A percentile compares a stretch with the other conserved stretches of the same genome.
Evolutionary conservation across 2,113 vertebrate species (phyloP).

Genomic region (Thunnus thynnus): DNA sequence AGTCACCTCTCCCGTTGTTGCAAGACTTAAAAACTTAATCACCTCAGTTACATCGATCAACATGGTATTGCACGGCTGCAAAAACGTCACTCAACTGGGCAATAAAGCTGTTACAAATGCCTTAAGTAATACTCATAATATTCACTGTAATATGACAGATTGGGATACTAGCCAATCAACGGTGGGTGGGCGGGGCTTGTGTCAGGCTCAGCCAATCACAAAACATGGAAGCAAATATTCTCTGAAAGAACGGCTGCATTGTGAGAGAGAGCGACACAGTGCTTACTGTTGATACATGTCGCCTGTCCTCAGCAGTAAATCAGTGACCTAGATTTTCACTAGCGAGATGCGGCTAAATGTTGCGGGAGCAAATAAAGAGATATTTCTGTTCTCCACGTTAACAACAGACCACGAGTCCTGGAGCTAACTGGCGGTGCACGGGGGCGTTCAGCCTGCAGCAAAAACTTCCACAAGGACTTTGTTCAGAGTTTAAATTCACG

Average conservation of each 20-base stretch:
- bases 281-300: background rate
- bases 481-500: slow-evolving; percentile 16
- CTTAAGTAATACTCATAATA: background rate
- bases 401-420: background rate
- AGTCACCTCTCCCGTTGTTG: background rate
- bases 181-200: slow-evolving; percentile 46
- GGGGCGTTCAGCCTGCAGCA: background rate
- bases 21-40: background rate
- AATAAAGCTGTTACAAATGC: slow-evolving; percentile 8
- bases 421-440: slow-evolving; percentile 40
- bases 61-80: background rate
- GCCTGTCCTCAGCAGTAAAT: background rate
- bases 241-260: background rate
- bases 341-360: slow-evolving; percentile 51
- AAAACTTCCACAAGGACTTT: slow-evolving; percentile 22
- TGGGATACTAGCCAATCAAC: slow-evolving; percentile 43
- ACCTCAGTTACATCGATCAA: background rate
- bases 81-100: background rate
- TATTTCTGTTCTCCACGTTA: background rate
- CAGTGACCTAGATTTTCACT: slow-evolving; percentile 17
- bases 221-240: slow-evolving; percentile 30
- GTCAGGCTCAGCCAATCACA: slow-evolving; percentile 37
- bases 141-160: slow-evolving; percentile 23
- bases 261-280: background rate
- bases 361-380: background rate